Evolutionary conservation across 2,888 invertebrate genomes (phyloP), one percentile per base, ranked within the genome.

Genomic region (Leptopilina drosophilae): DNA sequence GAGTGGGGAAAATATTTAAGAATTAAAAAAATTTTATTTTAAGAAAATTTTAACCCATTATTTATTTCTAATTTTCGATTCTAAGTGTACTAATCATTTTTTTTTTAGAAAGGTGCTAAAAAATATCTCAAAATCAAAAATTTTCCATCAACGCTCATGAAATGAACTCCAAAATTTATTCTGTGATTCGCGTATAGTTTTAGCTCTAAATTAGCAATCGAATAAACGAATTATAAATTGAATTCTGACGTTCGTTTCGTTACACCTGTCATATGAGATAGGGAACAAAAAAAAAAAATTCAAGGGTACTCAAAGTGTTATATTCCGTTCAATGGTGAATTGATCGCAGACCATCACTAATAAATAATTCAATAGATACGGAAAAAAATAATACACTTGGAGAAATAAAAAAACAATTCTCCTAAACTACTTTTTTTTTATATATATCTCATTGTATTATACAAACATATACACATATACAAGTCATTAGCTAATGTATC

Each of bases 401-500:
- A 62, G 20, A 62, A 49, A 49, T 49, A 49, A 49, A 49, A 49
- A 49, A 49, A 49, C 20, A 62, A 20, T 3, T 62, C 20, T 62
- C 20, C 62, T 62, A 62, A 62, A 62, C 56, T 73, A 53, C 49
- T 8, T 26, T 73, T 26, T 73, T 56, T 73, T 33, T 33, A 33
- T 33, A 33, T 33, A 73, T n/a, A 20, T 53, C 12, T 7, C 53
- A 73, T 73, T 73, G 73, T 73, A 73, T 73, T 40, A 73, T 73
- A 49, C 33, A 33, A 33, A 33, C 49, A 49, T 49, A 73, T 62
- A 62, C 62, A 20, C 53, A 73, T 73, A 53, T 73, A 33, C 73
- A 73, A 73, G 73, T 73, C 73, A 73, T 73, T 73, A 73, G 73
- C 20, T 53, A 73, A 73, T 73, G 56, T 73, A 56, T 73, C 33